Evolutionary conservation across 2,888 invertebrate species (phyloP).

Genomic region (Drosophila rubida): DNA sequence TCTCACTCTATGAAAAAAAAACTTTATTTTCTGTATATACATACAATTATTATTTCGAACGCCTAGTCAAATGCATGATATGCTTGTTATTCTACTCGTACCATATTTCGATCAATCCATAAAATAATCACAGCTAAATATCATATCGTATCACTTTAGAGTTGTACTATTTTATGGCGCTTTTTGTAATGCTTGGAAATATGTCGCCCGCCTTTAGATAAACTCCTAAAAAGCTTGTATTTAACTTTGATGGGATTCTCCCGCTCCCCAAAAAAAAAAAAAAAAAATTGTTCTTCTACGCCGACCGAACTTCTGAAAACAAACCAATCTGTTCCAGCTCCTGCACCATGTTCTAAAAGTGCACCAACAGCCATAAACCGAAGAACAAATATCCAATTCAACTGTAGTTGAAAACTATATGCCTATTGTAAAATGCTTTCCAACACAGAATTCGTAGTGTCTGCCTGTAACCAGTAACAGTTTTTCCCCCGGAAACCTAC

Average conservation of each 20-base stretch:
- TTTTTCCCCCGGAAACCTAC: constrained; percentile 32
- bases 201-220: constrained; percentile 59
- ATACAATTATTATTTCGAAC: constrained; percentile 47
- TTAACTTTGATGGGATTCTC: constrained; percentile 23
- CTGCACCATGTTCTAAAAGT: constrained; percentile 42
- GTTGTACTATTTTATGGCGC: constrained; percentile 52
- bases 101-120: constrained; percentile 13
- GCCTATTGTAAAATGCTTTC: constrained; percentile 57
- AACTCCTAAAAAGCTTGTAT: constrained; percentile 44
- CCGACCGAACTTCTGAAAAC: constrained; percentile 18
- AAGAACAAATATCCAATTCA: neutral
- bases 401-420: constrained; percentile 35
- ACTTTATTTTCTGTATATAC: constrained; percentile 35
- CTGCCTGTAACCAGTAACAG: constrained; percentile 58
- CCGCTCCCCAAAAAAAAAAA: neutral
- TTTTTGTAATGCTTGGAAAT: constrained; percentile 70
- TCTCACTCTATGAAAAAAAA: constrained; percentile 32
- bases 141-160: constrained; percentile 47
- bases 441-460: constrained; percentile 58
- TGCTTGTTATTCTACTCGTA: constrained; percentile 52
- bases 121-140: constrained; percentile 41
- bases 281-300: constrained; percentile 3
- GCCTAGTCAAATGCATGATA: constrained; percentile 64
- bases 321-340: constrained; percentile 40
- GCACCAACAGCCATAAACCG: constrained; percentile 32